Percentiles rank a stretch among this genome's conserved stretches.
Conservation (phyloP, 2,113 vertebrate species). For the Melanerpes formicivorus region DNA sequence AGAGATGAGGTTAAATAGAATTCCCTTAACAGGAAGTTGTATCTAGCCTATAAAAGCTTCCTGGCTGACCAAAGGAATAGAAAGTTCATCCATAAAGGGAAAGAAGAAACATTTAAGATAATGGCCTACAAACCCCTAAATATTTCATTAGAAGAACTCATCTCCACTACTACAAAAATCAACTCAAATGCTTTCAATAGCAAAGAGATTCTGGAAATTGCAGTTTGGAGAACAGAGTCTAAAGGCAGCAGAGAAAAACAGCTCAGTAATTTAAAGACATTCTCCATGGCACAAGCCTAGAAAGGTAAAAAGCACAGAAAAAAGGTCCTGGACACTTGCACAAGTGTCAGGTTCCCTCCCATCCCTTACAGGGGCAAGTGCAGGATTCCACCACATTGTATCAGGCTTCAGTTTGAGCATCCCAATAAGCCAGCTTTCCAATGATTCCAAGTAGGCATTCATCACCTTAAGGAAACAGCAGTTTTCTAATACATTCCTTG, state of each 20-base stretch:
- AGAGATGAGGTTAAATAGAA: neutral
- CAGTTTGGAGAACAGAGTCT: neutral
- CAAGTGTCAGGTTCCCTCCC: neutral
- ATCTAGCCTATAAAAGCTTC: neutral
- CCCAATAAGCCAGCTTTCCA: neutral
- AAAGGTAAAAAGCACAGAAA: neutral
- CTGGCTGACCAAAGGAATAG: neutral
- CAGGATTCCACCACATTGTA: neutral
- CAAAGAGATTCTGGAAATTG: neutral
- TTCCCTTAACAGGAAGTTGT: neutral
- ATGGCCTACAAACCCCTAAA: slow-evolving; percentile 4
- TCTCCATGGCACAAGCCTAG: neutral
- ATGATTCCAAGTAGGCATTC: neutral
- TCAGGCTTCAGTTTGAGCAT: neutral
- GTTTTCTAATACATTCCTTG: neutral
- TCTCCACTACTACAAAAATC: neutral
- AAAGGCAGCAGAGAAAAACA: neutral
- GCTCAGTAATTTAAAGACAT: neutral
- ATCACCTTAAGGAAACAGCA: neutral
- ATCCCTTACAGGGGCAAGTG: neutral
- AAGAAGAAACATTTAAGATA: slow-evolving; percentile 12
- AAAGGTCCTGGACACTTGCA: neutral
- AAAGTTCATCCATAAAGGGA: neutral
- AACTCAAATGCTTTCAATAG: slow-evolving; percentile 12
- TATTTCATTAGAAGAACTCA: slow-evolving; percentile 43